Percentiles rank a stretch among this genome's conserved stretches.
phyloP scores from a whole-genome alignment of 2,113 vertebrate species.

The Acrocephalus arundinaceus region DNA sequence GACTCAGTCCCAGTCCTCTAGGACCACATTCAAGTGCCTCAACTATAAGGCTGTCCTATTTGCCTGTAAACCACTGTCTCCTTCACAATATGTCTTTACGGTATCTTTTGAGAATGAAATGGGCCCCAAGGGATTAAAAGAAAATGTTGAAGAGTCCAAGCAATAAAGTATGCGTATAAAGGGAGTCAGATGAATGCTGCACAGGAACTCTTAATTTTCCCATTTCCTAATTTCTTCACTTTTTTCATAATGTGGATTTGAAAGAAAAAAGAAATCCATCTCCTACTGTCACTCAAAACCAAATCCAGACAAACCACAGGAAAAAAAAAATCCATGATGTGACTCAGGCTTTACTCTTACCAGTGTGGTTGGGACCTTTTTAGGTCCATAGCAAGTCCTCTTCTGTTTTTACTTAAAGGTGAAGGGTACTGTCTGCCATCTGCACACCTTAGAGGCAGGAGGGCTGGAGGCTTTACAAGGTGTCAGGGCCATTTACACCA shows the following conservation, averaged over 20 bases:
- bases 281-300: background rate
- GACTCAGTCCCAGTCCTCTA: background rate
- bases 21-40: background rate
- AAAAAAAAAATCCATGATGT: background rate
- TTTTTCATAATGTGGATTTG: background rate
- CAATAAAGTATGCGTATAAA: background rate
- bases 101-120: background rate
- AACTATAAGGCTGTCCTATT: background rate
- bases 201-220: background rate
- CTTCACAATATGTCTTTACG: accelerated
- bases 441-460: background rate
- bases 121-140: background rate
- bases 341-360: background rate
- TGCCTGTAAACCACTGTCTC: background rate
- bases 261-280: background rate
- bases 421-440: background rate
- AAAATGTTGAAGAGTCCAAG: background rate
- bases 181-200: background rate
- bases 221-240: slow-evolving; percentile 16
- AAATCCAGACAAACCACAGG: background rate
- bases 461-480: background rate
- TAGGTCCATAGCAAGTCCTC: background rate
- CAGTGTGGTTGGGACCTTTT: background rate
- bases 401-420: background rate
- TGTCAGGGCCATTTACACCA: background rate